A percentile compares a stretch with the other conserved stretches of the same genome.
Conservation (phyloP, 2,888 invertebrate genomes). For the Tenthredo livida region DNA sequence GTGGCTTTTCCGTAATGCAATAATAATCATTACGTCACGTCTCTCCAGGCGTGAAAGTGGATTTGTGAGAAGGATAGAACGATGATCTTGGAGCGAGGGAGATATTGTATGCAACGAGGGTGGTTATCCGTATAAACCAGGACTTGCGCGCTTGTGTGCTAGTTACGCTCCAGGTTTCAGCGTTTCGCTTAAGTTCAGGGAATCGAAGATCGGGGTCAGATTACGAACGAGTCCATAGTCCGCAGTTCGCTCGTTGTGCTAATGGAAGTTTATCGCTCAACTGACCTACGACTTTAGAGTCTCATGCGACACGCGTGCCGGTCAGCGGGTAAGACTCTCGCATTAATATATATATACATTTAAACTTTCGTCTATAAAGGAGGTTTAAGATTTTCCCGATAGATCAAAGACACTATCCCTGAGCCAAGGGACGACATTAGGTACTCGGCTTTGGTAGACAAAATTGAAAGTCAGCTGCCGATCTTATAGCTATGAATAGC, state of each 20-base stretch:
- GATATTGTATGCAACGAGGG: not conserved
- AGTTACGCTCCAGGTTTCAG: not conserved
- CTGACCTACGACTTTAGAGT: constrained; percentile 26
- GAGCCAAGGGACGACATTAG: not conserved
- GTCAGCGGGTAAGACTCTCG: not conserved
- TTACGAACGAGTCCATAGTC: constrained; percentile 14
- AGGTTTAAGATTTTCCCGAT: not conserved
- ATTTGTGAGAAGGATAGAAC: not conserved
- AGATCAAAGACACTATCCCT: too few relatives aligned
- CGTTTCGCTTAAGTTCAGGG: not conserved
- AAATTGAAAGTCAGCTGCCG: constrained; percentile 13
- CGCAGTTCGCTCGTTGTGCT: not conserved
- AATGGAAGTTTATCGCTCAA: constrained; percentile 31
- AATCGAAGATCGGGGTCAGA: constrained; percentile 35
- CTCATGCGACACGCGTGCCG: not conserved
- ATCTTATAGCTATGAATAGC: constrained; percentile 11
- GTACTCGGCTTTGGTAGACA: not conserved
- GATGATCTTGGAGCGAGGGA: not conserved
- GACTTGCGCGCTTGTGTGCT: not conserved
- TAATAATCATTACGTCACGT: not conserved
- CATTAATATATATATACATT: too few relatives aligned
- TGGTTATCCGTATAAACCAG: not conserved
- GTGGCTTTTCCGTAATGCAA: not conserved
- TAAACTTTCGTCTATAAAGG: not conserved
- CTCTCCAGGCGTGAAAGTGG: constrained; percentile 23